Percentiles rank a stretch among this genome's conserved stretches.
Conservation (phyloP, 2,888 invertebrate genomes). For the Hirtodrosophila trivittata region DNA sequence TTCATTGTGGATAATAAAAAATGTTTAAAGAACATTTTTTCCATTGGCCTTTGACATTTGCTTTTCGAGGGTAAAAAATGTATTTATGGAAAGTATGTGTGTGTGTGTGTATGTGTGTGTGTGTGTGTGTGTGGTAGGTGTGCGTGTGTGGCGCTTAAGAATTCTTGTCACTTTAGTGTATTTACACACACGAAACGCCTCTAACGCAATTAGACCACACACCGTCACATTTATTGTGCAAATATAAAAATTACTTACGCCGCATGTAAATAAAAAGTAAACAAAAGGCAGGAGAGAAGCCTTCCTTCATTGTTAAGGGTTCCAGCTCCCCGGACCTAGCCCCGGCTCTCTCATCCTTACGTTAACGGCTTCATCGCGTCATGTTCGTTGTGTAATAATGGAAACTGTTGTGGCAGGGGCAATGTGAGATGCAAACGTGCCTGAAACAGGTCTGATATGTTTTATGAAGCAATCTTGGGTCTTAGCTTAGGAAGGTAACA, state of each 20-base stretch:
- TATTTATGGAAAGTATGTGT: background rate
- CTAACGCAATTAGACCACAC: conserved; percentile 47
- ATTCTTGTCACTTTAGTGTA: conserved; percentile 44
- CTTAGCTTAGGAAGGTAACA: background rate
- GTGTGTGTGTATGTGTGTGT: conserved; percentile 2
- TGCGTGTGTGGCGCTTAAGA: conserved; percentile 19
- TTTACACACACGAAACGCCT: conserved; percentile 55
- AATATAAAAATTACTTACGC: conserved; percentile 54
- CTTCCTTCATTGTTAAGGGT: too few species aligned
- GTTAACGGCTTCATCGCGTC: conserved; percentile 36
- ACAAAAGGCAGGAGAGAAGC: conserved; percentile 20
- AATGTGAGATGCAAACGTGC: conserved; percentile 10
- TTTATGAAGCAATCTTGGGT: background rate
- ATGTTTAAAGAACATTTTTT: conserved; percentile 22
- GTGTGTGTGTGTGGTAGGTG: too few species aligned
- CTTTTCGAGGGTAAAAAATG: conserved; percentile 5
- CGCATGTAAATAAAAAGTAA: conserved; percentile 53
- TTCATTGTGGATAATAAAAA: conserved; percentile 1
- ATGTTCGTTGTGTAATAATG: conserved; percentile 31
- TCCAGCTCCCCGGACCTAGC: background rate
- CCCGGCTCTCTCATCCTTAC: background rate
- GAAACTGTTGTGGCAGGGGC: background rate
- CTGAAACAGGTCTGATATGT: conserved; percentile 8
- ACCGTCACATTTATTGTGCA: conserved; percentile 52
- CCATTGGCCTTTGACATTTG: conserved; percentile 11